Evolutionary conservation across 2,113 vertebrate genomes (phyloP).

Genomic region (Calonectris borealis): DNA sequence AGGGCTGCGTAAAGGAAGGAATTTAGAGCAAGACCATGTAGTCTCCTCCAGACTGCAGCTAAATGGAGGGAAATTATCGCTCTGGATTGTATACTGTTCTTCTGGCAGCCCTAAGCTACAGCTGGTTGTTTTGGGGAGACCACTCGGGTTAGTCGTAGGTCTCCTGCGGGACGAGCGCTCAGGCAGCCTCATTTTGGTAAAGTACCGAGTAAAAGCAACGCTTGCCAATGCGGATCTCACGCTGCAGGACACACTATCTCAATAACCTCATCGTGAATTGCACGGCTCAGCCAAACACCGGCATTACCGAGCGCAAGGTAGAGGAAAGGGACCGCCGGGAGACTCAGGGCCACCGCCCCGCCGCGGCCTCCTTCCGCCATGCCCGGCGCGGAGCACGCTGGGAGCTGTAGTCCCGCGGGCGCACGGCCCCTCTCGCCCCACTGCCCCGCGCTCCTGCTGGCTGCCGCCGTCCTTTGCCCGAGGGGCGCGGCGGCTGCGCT

Average conservation of each 20-base stretch:
- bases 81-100: too few species aligned
- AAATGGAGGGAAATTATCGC: background rate
- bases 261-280: fast-evolving
- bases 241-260: fast-evolving
- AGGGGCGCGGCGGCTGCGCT: background rate
- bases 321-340: fast-evolving
- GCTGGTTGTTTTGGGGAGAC: background rate
- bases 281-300: fast-evolving
- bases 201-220: fast-evolving
- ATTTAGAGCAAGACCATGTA: background rate
- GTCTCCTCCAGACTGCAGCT: background rate
- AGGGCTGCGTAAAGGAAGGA: fast-evolving
- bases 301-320: fast-evolving
- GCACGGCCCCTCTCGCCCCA: fast-evolving
- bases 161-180: fast-evolving
- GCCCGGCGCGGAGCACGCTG: background rate
- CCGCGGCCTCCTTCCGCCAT: background rate
- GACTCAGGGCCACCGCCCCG: background rate
- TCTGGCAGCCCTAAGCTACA: too few species aligned
- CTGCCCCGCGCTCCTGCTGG: too few species aligned
- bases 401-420: background rate
- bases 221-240: fast-evolving
- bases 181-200: fast-evolving
- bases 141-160: too few species aligned
- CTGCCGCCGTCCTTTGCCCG: background rate